Evolutionary conservation across 2,888 invertebrate genomes (phyloP).

Genomic region (Conus canariensis): DNA sequence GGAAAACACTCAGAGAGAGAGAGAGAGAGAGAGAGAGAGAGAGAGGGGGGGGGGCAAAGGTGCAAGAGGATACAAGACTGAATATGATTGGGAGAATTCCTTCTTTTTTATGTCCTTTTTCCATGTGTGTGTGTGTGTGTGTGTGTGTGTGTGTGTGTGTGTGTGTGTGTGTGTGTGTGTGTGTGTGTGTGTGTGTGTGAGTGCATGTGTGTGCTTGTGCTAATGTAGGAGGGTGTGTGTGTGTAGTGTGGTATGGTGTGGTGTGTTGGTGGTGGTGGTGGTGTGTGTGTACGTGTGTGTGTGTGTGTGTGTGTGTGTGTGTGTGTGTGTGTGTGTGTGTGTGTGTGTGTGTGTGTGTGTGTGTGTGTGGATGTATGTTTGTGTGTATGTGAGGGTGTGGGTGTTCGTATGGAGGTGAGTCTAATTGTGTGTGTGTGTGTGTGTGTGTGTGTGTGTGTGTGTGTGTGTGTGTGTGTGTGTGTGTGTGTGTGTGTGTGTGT

Average conservation of each 20-base stretch:
- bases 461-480: slow-evolving; percentile 1
- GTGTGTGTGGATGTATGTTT: not conserved
- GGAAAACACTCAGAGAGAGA: no score
- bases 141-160: slow-evolving; percentile 10
- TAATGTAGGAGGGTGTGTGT: not conserved
- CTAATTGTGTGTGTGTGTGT: no score
- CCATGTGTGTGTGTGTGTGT: not conserved
- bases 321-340: slow-evolving; percentile 20
- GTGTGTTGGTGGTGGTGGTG: not conserved
- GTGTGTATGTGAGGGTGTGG: no score
- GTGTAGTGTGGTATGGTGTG: no score
- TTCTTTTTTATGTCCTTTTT: no score
- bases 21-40: no score
- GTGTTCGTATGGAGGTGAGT: no score
- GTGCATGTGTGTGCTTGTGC: not conserved
- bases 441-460: slow-evolving; percentile 4
- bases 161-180: slow-evolving; percentile 10
- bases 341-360: slow-evolving; percentile 23
- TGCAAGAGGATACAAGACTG: no score
- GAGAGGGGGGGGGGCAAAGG: no score
- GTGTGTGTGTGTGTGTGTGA: not conserved
- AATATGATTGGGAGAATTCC: no score
- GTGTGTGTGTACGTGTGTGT: not conserved
- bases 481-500: slow-evolving; percentile 4
- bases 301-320: not conserved